Evolutionary conservation across 2,797 vertebrate species (phyloP).

Genomic region (Pogoniulus pusillus): DNA sequence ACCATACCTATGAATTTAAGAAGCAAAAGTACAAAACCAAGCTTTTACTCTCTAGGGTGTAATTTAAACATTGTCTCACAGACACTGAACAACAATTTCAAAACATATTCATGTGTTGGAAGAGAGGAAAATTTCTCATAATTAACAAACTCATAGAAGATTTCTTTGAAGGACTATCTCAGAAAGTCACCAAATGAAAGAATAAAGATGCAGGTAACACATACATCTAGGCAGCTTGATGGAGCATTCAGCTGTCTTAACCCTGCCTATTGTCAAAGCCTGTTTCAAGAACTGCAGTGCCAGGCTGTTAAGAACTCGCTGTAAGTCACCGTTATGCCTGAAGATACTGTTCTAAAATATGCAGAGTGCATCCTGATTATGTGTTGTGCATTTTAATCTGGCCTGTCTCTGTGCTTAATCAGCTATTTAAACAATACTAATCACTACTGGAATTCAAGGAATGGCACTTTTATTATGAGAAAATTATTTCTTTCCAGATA

Average conservation of each 20-base stretch:
- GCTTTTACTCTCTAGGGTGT: not conserved
- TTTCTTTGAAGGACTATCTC: not conserved
- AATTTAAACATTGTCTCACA: not conserved
- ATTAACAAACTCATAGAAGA: not conserved
- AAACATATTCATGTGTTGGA: not conserved
- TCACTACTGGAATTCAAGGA: not conserved
- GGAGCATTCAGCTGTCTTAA: not conserved
- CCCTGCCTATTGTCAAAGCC: not conserved
- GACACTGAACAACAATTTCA: not conserved
- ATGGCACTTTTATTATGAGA: not conserved
- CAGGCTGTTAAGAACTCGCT: not conserved
- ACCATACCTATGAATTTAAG: not conserved
- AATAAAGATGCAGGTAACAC: not conserved
- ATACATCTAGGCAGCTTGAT: accelerated
- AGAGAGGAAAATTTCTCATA: not conserved
- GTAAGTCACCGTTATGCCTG: not conserved
- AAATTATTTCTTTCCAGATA: not conserved
- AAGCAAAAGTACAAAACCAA: not conserved
- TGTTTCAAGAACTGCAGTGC: not conserved
- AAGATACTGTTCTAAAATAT: not conserved
- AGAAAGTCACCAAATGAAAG: not conserved
- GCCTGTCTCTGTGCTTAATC: not conserved
- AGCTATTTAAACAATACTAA: constrained; percentile 27
- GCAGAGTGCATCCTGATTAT: not conserved
- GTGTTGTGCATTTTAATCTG: not conserved